Evolutionary conservation across 2,797 vertebrate species (phyloP).

Genomic region (Artibeus jamaicensis): DNA sequence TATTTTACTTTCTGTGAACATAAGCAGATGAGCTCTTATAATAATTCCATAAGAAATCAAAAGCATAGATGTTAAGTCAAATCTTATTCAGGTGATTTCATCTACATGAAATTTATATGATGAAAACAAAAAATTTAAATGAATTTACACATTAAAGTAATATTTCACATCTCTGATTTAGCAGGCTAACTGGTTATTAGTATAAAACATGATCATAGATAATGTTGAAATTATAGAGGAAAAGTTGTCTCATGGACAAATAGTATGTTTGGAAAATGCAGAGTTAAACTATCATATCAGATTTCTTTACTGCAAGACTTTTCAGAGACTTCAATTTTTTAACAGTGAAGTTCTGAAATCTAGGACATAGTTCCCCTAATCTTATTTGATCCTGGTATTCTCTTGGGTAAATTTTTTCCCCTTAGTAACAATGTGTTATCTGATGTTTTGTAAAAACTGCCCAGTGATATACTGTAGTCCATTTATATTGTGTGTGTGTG

Average conservation of each 20-base stretch:
- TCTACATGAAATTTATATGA: background rate
- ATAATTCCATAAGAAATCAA: background rate
- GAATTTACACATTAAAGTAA: background rate
- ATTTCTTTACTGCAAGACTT: background rate
- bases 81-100: background rate
- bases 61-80: background rate
- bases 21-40: background rate
- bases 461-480: background rate
- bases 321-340: background rate
- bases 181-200: background rate
- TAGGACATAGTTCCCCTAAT: background rate
- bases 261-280: background rate
- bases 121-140: background rate
- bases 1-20: background rate
- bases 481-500: background rate
- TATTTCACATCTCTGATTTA: background rate
- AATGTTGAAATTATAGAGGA: background rate
- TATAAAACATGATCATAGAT: background rate
- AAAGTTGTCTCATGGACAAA: background rate
- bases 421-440: background rate
- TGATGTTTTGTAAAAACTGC: background rate
- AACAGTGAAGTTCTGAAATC: background rate
- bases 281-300: background rate
- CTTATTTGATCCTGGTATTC: background rate
- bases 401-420: background rate